Base-by-base conservation (phyloP, 1,140 invertebrate genomes). In the Achatina immaculata region DNA sequence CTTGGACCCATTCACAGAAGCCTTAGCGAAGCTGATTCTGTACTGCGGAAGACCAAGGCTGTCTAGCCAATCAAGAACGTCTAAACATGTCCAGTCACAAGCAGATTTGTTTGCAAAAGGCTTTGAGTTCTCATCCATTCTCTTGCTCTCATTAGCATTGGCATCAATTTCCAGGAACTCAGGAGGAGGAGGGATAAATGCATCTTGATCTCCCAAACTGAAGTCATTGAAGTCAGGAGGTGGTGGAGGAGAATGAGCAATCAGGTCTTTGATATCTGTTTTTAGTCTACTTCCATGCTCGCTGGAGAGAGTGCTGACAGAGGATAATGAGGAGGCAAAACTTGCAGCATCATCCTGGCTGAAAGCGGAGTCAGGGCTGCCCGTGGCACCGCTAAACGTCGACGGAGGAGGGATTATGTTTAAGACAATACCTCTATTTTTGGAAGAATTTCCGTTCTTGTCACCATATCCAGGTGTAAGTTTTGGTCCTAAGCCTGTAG, bases 11-110 rank as follows among this genome's bases (percentile, higher is more conserved):
- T 90, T 86, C 68, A 91, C 87, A 73, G 81, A 84, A 74, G 89
- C 86, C 75, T 86, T 82, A 40, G 86, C 86, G 86, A 91, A 91
- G 48, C 84, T 88, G 14, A 80, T 58, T 77, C 87, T 89, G 80
- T 90, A 90, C 81, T 90, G 89, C 28, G 84, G 74, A 84, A 91
- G 83, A 51, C 85, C 85, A 28, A 90, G 84, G 81, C 86, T 89
- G 38, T 90, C 89, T 65, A 91, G 74, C 90, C 90, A 91, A 80
- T 89, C 87, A 38, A 87, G 66, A 31, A 91, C 90, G 85, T 91
- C 90, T 1, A 84, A 82, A 82, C 87, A 88, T 19, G 86, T 85
- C 90, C 90, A 91, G 28, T 71, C 62, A 14, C 84, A 82, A 16
- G 91, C 81, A 28, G 86, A 48, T 77, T 90, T 90, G 28, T 80